Conservation (phyloP, 2,797 vertebrate genomes). For the Syndactyla subalaris region DNA sequence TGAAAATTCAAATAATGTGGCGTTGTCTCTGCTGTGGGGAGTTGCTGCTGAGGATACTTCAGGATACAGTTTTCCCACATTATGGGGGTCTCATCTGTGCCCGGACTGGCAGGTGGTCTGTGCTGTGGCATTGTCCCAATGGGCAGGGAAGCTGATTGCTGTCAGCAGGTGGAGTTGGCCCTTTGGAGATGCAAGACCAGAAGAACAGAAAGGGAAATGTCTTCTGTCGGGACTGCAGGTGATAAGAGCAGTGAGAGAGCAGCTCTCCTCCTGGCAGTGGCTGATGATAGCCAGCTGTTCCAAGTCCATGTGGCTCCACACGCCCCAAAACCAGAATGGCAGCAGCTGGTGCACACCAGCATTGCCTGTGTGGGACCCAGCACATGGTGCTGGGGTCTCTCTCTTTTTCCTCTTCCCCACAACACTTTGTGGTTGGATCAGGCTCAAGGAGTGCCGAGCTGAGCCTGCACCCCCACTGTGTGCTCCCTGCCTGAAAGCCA, state of each 20-base stretch:
- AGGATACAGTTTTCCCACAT: accelerated
- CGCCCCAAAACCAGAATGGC: neutral
- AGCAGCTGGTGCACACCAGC: accelerated
- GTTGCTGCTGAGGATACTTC: neutral
- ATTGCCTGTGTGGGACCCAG: neutral
- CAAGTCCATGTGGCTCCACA: accelerated
- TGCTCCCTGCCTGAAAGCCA: neutral
- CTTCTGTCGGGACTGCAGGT: accelerated
- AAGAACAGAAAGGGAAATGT: neutral
- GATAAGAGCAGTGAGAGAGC: neutral
- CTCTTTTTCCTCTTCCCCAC: neutral
- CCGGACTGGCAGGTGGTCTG: accelerated
- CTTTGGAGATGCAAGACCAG: neutral
- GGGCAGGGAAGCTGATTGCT: neutral
- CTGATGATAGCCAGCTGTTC: neutral
- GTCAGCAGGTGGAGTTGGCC: neutral
- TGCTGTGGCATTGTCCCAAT: neutral
- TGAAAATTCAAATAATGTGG: neutral
- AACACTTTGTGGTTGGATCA: neutral
- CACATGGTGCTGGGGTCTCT: accelerated
- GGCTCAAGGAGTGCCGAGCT: neutral
- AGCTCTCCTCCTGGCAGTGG: neutral
- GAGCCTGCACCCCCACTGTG: accelerated
- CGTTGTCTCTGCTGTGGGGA: neutral
- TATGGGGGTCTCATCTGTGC: accelerated